Conservation (phyloP, 2,113 vertebrate species). For the Ellobius talpinus region DNA sequence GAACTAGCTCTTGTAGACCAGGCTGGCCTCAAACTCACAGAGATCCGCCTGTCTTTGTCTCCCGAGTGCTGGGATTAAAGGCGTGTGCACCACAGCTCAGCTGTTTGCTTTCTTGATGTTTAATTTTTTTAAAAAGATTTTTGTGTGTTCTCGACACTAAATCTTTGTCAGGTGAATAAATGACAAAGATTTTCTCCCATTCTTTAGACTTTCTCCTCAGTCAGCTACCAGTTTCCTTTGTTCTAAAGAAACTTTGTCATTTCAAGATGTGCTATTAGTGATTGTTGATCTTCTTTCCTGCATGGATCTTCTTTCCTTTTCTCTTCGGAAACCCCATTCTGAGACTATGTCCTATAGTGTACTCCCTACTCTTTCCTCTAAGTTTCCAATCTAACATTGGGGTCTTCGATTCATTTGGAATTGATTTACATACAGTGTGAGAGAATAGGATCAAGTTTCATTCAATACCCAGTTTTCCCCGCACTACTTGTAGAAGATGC, state of each 20-base stretch:
- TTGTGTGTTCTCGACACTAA: background rate
- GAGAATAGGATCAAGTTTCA: background rate
- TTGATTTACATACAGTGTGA: background rate
- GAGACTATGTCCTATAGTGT: background rate
- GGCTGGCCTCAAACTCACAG: too few species aligned
- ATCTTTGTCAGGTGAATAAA: background rate
- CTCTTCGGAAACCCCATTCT: background rate
- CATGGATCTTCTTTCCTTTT: background rate
- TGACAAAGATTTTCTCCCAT: too few species aligned
- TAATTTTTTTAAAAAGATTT: background rate
- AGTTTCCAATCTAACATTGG: background rate
- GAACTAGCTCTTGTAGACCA: too few species aligned
- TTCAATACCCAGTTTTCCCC: background rate
- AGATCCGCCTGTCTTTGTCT: too few species aligned
- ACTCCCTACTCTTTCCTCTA: background rate
- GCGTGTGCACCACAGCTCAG: too few species aligned
- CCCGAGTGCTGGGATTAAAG: too few species aligned
- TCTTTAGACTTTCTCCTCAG: too few species aligned
- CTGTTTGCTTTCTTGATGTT: background rate
- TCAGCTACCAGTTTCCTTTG: too few species aligned
- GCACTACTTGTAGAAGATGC: background rate
- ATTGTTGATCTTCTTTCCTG: background rate
- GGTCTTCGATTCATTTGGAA: background rate
- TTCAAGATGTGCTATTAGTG: background rate
- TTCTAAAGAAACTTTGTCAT: background rate